Evolutionary conservation across 1,140 invertebrate genomes (phyloP), one percentile per base, ranked within the genome.

Genomic region (Leptestheria dahalacensis): DNA sequence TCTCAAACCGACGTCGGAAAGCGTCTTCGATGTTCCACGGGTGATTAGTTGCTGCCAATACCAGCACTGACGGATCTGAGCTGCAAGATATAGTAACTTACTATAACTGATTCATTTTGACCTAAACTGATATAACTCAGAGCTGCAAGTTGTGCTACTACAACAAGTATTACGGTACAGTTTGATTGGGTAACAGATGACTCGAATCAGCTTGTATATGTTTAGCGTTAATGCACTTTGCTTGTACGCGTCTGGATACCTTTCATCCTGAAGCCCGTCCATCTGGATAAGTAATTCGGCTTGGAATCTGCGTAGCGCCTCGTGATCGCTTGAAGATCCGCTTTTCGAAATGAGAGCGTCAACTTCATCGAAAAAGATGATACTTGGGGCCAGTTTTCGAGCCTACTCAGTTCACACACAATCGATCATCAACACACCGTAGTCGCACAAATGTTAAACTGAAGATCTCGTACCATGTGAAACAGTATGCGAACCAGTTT

Each of bases 311-410:
- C 91, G 76, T 21, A 88, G 88, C 0, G 93, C 91, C 71, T 98
- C 95, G 65, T 95, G 91, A 69, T 94, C 89, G 0, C 77, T 80
- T 1, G 79, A 75, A 1, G 75, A 71, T 23, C 83, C 82, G 21
- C 85, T 72, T 57, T 79, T 79, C 0, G 84, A 84, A 3, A 87
- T 84, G 15, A 97, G 74, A 25, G 88, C 85, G 69, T 99, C 95
- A 52, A 97, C 84, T 74, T 99, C 95, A 70, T 98, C 95, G 33
- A 98, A 83, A 71, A 98, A 98, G 64, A 98, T 91, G 41, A 91
- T 91, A 1, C 88, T 86, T 0, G 95, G 95, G 0, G 92, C 83
- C 68, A 91, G 84, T 69, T 84, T 84, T n/a, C 84, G 79, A 0
- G 94, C 94, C 76, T 60, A 24, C 1, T n/a, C n/a, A n/a, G n/a